Base-by-base conservation (phyloP, 1,140 invertebrate genomes). In the Habropoda laboriosa region DNA sequence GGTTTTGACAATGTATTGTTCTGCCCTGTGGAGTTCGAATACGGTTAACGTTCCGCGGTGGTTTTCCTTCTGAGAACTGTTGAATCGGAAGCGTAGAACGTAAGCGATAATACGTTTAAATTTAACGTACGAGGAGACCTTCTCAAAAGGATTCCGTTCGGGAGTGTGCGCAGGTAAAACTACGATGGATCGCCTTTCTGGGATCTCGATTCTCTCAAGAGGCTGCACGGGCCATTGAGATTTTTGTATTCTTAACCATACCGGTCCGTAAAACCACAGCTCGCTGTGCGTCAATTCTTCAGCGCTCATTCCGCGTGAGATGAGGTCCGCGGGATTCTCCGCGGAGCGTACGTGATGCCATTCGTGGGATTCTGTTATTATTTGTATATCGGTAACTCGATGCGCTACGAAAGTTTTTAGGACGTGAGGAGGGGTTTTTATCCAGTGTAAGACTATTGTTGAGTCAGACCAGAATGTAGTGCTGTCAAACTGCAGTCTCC, bases 371-470 rank as follows among this genome's bases (percentile, higher is more conserved):
- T 1, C 32, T 0, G 10, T 68, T 3, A 60, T 32, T 3, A 24
- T 6, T 10, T 70, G 53, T 16, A 70, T 70, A 13, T 38, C 18
- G 3, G 16, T 49, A 0, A 78, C 57, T 0, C 66, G 21, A 51
- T 77, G 55, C 30, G 75, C 53, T 18, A 68, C 63, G 18, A 67
- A 77, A 0, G 74, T 77, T 60, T 77, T 77, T 13, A 67, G 35
- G 4, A 7, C 42, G n/a, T 60, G 45, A 12, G 55, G n/a, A 0
- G 32, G 3, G 0, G 53, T 60, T 4, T 6, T 12, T 27, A 77
- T 58, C 74, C 74, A 77, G 0, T 66, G 63, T 3, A 76, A 7
- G 0, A 30, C 18, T 18, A 67, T 67, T 1, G 40, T 60, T 1
- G 64, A 68, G 30, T 77, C 55, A 3, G 40, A 68, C 74, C 42